Evolutionary conservation across 1,140 invertebrate species (phyloP), one percentile per base, ranked within the genome.

Genomic region (Heliconius nattereri): DNA sequence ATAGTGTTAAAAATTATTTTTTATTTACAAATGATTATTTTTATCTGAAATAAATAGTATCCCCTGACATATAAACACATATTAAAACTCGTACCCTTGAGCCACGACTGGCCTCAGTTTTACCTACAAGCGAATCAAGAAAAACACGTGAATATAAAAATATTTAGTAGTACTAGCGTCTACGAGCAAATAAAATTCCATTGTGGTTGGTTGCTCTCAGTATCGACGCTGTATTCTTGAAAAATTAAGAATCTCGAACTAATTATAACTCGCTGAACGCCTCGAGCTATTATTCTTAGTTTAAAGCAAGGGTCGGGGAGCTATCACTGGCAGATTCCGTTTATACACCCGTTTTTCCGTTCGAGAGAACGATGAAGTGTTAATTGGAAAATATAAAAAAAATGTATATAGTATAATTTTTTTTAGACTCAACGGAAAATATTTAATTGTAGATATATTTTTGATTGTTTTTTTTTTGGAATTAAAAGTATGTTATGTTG

Each of bases 191-290:
- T 66, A 66, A 66, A 66, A 66, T 66, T 29, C 60, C 60, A 29
- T 29, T 2, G 23, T 11, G 26, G 60, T 29, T 5, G 60, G 60
- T 66, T 66, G 60, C 23, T 29, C 60, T n/a, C 11, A 66, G 60
- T 66, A 66, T 66, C 60, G 60, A 29, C 60, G 71, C 32, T 37
- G 35, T 72, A 40, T 72, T 72, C 71, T 72, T 72, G 71, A 72
- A 72, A 72, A 72, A 76, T 85, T 79, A 85, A 85, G 78, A 85
- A 84, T 79, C 84, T 80, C 76, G 76, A 84, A 85, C 84, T 86
- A 85, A 85, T 84, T 86, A 84, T 78, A 86, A 83, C 78, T 81
- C 73, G 76, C 60, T 23, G 76, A 60, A 45, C 60, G 60, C 74
- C 54, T 26, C 11, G 8, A 23, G 75, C 75, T 71, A 76, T 76